Evolutionary conservation across 2,888 invertebrate species (phyloP), one percentile per base, ranked within the genome.

Genomic region (Tetragonula carbonaria): DNA sequence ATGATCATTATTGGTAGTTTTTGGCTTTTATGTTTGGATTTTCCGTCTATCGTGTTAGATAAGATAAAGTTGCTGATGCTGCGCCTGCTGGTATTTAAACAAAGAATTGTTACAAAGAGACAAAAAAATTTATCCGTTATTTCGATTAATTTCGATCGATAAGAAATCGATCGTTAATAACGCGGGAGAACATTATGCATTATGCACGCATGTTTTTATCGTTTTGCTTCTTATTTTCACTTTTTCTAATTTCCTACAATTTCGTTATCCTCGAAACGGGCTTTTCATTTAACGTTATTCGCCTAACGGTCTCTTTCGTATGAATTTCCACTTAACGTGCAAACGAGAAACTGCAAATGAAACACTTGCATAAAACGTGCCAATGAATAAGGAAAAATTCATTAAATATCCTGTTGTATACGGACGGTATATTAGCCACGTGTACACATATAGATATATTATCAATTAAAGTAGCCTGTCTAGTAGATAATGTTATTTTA

Each of bases 41-140:
- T 78, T 59, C 75, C 79, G n/a, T 73, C 38, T 62, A 86, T 72
- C 50, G 55, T 55, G 62, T 38, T 23, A 77, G 88, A 88, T 88
- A 88, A 88, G 88, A 88, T 88, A 88, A 68, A 76, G 5, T 23
- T 38, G 67, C n/a, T 72, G 66, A 70, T 70, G 70, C 38, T 75
- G 66, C 4, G 62, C 28, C 45, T 28, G 11, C 1, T 51, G 68
- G 16, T 23, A 51, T 73, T 70, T 72, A 38, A 72, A 13, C 16
- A 45, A 76, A 55, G 14, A 33, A 55, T 8, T 11, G 45, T 8
- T 45, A 45, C 8, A 45, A 23, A 28, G 2, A 21, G 13, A 62
- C 62, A 63, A 68, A 74, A 55, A 38, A 50, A 50, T 55, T 55
- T 57, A 62, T 38, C 8, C 33, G n/a, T n/a, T 63, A n/a, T 3